A percentile compares a stretch with the other conserved stretches of the same genome.
These are phyloP conservation scores for Ormyrus nitidulus DNA, from an alignment of 2,888 invertebrate genomes.

Conservation along the genomic window DNA sequence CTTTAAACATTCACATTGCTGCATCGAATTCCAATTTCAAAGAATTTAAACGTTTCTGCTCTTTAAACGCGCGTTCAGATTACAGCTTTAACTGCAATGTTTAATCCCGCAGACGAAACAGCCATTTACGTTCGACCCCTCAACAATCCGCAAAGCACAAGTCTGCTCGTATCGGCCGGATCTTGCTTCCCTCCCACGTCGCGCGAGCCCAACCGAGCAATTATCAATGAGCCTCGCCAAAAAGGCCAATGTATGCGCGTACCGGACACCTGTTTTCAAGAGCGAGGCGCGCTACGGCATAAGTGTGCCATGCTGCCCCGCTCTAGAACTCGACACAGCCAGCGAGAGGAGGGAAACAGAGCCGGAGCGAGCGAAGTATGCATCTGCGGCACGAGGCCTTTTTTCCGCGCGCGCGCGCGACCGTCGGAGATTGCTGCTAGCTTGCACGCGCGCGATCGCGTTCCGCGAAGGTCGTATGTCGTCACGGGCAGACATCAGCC, in stretches of 20 bases:
- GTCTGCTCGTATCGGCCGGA: background rate
- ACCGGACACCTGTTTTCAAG: slow-evolving; percentile 37
- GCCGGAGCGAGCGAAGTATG: background rate
- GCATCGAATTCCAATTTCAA: too few species aligned
- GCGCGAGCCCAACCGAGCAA: background rate
- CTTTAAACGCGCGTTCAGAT: too few species aligned
- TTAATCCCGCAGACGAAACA: too few species aligned
- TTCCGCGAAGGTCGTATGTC: slow-evolving; percentile 10
- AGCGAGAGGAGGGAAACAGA: background rate
- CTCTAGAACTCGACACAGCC: background rate
- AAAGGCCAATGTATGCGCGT: too few species aligned
- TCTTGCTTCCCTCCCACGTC: background rate
- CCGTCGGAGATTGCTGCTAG: too few species aligned
- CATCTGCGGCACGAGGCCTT: background rate
- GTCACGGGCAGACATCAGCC: background rate
- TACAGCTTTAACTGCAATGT: too few species aligned
- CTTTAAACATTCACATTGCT: too few species aligned
- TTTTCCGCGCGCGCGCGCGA: background rate
- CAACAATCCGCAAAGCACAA: background rate
- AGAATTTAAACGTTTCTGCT: too few species aligned
- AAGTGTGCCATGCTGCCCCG: background rate
- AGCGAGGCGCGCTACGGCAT: background rate
- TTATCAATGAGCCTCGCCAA: background rate
- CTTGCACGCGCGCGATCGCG: too few species aligned
- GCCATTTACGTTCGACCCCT: too few species aligned